A percentile compares a stretch with the other conserved stretches of the same genome.
Evolutionary conservation across 1,140 invertebrate species (phyloP).

Genomic region (Thereuonema tuberculata): DNA sequence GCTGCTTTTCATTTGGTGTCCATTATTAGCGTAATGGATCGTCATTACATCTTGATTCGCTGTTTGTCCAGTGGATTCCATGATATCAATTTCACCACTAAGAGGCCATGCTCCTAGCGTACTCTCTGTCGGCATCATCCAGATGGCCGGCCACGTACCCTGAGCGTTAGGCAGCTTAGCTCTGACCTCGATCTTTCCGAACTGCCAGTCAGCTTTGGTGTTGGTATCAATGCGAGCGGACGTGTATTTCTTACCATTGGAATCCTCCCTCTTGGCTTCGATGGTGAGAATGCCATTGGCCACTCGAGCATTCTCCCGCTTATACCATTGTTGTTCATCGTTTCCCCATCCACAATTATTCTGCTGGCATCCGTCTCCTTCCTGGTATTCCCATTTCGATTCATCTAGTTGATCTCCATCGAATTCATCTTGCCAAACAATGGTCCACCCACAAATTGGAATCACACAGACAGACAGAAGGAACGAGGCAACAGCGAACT

Average conservation of each 20-base stretch:
- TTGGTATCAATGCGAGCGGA: slow-evolving; percentile 9
- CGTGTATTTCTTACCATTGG: slow-evolving; percentile 1
- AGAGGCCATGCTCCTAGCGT: slow-evolving; percentile 9
- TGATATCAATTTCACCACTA: slow-evolving; percentile 17
- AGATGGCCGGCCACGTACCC: slow-evolving; percentile 16
- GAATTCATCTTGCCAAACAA: slow-evolving; percentile 16
- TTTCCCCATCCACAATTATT: slow-evolving; percentile 12
- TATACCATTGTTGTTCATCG: slow-evolving; percentile 12
- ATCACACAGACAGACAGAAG: no score
- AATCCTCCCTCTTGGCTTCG: slow-evolving; percentile 6
- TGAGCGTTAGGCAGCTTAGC: slow-evolving; percentile 11
- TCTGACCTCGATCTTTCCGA: slow-evolving; percentile 9
- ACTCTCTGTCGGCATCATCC: slow-evolving; percentile 9
- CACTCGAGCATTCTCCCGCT: neutral
- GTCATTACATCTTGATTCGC: neutral
- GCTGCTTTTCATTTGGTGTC: neutral
- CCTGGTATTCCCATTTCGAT: slow-evolving; percentile 12
- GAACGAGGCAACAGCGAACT: no score
- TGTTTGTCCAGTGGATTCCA: slow-evolving; percentile 12
- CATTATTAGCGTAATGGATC: neutral
- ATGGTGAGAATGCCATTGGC: slow-evolving; percentile 4
- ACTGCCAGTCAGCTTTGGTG: neutral
- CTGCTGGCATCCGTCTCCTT: slow-evolving; percentile 2
- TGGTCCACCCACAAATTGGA: no score
- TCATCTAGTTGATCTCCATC: slow-evolving; percentile 4